Evolutionary conservation across 2,797 vertebrate species (phyloP), one percentile per base, ranked within the genome.

Genomic region (Ctenochaetus hawaiiensis): DNA sequence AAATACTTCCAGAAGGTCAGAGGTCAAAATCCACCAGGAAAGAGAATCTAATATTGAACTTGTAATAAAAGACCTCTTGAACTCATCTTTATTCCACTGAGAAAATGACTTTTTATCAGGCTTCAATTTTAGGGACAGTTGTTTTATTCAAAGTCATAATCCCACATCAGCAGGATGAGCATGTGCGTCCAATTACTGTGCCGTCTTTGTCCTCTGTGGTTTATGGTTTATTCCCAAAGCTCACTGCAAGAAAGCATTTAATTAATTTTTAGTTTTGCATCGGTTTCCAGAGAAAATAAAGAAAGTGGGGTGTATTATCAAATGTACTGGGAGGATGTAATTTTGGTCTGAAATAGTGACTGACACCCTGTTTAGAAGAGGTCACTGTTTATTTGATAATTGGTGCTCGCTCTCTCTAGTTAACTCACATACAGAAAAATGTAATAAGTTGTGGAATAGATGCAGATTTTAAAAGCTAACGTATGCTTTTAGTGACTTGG

Each of bases 281-380:
- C 39, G 80, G 77, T 82, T 83, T 87, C 58, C 86, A 87, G 48
- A 81, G 65, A 80, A 91, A 88, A 90, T 73, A 87, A 12, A 75
- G 67, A 34, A 34, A 10, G 34, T 9, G 1, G 8, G 2, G 12
- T 23, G 23, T 39, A 77, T 43, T 52, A 8, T 45, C 30, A 34
- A 26, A 17, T 54, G 5, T 51, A 59, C 65, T 41, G 12, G 37
- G 45, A 76, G 78, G 39, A 82, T 89, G 60, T 39, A 1, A 72
- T 69, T 68, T 81, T 61, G 30, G 74, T 76, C 13, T 53, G 45
- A 48, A 73, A 57, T 72, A 75, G 80, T 83, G 78, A 54, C 20
- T 43, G n/a, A 59, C 72, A 75, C 58, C 66, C 44, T 86, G 59
- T 78, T 85, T 78, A 81, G 54, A 78, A 68, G 17, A 53, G 72